Percentiles rank a stretch among this genome's conserved stretches.
Conservation (phyloP, 2,888 invertebrate genomes). For the Folsomia manolachei region DNA sequence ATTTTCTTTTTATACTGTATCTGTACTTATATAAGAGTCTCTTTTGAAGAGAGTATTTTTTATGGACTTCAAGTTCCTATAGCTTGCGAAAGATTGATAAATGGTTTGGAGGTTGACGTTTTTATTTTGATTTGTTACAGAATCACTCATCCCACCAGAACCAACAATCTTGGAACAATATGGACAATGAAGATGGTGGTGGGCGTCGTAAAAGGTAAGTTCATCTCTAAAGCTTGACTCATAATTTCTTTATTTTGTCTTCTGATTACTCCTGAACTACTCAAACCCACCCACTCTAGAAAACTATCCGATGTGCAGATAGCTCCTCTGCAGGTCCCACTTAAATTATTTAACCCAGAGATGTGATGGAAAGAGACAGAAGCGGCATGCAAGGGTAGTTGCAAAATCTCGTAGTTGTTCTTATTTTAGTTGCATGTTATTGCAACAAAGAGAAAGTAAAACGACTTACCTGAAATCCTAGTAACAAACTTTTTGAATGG, state of each 20-base stretch:
- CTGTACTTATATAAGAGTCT: too few species aligned
- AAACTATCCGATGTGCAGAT: not conserved
- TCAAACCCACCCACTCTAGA: not conserved
- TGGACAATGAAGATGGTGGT: slow-evolving; percentile 48
- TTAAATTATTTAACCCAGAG: not conserved
- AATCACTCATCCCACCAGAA: slow-evolving; percentile 47
- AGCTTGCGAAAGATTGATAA: too few species aligned
- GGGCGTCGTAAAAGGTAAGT: slow-evolving; percentile 49
- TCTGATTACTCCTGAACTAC: not conserved
- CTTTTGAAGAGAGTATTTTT: too few species aligned
- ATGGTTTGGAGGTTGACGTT: too few species aligned
- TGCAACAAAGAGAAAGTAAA: slow-evolving; percentile 17
- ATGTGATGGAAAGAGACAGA: not conserved
- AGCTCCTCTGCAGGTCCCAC: not conserved
- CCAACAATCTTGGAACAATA: slow-evolving; percentile 45
- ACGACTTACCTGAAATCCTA: not conserved
- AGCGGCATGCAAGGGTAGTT: not conserved
- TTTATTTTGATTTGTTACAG: slow-evolving; percentile 24
- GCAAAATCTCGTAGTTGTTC: not conserved
- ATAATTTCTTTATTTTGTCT: slow-evolving; percentile 14
- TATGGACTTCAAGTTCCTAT: too few species aligned
- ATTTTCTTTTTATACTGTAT: too few species aligned
- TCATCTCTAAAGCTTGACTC: slow-evolving; percentile 7
- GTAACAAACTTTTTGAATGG: not conserved
- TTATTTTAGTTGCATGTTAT: not conserved